Conservation (phyloP, 2,797 vertebrate species). For the Galagoides demidoff region DNA sequence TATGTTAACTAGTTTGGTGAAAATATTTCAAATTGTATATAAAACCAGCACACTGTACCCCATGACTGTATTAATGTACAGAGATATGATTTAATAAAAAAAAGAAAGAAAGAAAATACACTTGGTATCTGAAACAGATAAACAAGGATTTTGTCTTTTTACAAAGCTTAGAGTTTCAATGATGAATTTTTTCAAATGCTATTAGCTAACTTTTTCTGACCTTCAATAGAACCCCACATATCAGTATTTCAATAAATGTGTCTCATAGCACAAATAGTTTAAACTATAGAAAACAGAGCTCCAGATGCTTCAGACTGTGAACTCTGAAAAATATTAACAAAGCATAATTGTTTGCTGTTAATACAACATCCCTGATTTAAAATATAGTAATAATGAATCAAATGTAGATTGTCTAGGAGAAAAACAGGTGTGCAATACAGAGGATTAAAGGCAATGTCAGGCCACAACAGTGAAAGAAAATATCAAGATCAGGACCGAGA, state of each 20-base stretch:
- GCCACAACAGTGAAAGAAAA: not conserved
- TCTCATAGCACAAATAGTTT: not conserved
- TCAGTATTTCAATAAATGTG: conserved; percentile 49
- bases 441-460: not conserved
- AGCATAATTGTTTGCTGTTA: conserved; percentile 21
- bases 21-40: too few species aligned
- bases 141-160: not conserved
- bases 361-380: not conserved
- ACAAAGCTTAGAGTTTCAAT: not conserved
- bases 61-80: too few species aligned
- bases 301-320: not conserved
- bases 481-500: not conserved
- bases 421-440: not conserved
- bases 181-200: not conserved
- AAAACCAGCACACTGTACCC: too few species aligned
- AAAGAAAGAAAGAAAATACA: not conserved
- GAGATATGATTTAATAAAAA: too few species aligned
- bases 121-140: not conserved
- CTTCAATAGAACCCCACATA: not conserved
- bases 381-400: not conserved
- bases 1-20: too few species aligned
- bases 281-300: not conserved
- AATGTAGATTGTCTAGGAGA: not conserved
- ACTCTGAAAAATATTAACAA: conserved; percentile 34
- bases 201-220: not conserved